Conservation (phyloP, 2,797 vertebrate species). For the Uromys caudimaculatus region DNA sequence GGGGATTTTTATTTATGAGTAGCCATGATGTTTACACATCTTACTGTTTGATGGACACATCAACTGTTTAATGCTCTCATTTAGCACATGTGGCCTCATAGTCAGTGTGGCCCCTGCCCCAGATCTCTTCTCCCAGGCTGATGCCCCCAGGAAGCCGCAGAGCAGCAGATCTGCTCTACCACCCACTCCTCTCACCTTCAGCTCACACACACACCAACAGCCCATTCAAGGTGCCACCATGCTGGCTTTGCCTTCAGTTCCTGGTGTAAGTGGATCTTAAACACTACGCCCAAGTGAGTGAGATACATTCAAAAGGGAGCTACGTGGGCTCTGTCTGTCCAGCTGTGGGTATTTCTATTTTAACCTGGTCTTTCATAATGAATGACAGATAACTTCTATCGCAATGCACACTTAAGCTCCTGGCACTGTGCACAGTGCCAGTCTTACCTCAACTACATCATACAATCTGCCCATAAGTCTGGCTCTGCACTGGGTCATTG, state of each 20-base stretch:
- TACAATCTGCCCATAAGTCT: no score
- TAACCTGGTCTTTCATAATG: background rate
- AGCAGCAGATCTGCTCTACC: background rate
- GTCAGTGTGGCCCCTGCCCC: background rate
- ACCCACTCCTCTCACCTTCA: background rate
- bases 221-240: background rate
- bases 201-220: background rate
- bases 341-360: background rate
- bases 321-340: background rate
- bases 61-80: background rate
- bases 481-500: background rate
- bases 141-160: background rate
- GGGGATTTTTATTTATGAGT: background rate
- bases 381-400: background rate
- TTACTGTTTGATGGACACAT: background rate
- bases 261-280: background rate
- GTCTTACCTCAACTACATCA: background rate
- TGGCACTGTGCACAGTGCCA: background rate
- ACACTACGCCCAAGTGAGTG: background rate
- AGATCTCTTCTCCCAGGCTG: background rate
- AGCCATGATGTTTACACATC: background rate
- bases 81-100: background rate
- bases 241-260: background rate
- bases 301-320: background rate
- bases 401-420: background rate